Conservation (phyloP, 2,797 vertebrate genomes). For the Tapera naevia region DNA sequence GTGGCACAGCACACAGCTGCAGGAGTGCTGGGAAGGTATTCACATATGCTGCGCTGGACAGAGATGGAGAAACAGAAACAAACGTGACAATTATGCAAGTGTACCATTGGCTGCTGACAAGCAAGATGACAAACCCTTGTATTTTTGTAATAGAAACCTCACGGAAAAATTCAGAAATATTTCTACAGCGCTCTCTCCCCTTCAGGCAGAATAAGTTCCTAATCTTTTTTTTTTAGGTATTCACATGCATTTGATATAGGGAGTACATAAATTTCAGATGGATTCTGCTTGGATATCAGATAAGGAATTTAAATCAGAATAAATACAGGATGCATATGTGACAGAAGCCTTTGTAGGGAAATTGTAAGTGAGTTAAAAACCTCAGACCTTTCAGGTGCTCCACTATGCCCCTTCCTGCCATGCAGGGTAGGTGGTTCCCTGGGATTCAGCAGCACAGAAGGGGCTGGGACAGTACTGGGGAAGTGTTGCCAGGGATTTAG, state of each 20-base stretch:
- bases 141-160: not conserved
- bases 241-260: not conserved
- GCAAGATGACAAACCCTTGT: not conserved
- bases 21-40: not conserved
- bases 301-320: not conserved
- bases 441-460: not conserved
- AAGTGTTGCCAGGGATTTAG: not conserved
- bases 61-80: not conserved
- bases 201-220: not conserved
- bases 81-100: not conserved
- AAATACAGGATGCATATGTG: not conserved
- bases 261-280: not conserved
- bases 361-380: not conserved
- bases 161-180: not conserved
- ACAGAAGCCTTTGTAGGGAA: not conserved
- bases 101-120: not conserved
- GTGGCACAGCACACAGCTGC: not conserved
- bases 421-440: not conserved
- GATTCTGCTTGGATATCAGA: not conserved
- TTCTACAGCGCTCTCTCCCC: not conserved
- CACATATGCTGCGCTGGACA: not conserved
- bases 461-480: accelerated
- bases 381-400: not conserved
- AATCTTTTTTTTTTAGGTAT: not conserved
- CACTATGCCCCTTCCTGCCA: not conserved